These are phyloP conservation scores for Noctilio leporinus DNA, from an alignment of 2,113 vertebrate genomes.

Conservation along the genomic window DNA sequence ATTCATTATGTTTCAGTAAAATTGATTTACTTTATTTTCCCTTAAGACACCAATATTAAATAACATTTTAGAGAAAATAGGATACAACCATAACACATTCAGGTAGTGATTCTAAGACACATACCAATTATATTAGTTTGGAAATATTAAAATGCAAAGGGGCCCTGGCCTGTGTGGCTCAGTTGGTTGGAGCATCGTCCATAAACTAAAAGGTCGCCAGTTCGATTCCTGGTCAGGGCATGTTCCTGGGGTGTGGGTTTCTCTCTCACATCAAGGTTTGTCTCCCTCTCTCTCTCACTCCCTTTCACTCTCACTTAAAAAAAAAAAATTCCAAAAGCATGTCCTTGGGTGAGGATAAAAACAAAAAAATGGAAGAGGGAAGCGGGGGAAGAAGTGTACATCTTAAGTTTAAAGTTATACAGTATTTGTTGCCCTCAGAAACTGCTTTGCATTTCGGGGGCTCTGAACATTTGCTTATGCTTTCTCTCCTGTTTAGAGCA, in stretches of 20 bases:
- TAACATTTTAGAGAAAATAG: not conserved
- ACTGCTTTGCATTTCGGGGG: not conserved
- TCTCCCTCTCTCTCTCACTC: too few species aligned
- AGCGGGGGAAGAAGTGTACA: not conserved
- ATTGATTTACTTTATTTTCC: constrained; percentile 7
- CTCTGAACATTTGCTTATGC: not conserved
- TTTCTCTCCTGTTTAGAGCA: not conserved
- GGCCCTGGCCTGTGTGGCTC: too few species aligned
- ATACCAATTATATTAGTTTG: not conserved
- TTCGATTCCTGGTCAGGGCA: too few species aligned
- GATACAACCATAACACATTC: not conserved
- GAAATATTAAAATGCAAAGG: not conserved
- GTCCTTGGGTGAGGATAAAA: not conserved
- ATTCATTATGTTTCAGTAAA: not conserved
- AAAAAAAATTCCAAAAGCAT: too few species aligned
- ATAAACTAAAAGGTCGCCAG: too few species aligned
- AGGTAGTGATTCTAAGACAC: not conserved
- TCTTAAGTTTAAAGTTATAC: not conserved
- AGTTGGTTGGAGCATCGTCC: too few species aligned
- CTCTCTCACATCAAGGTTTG: too few species aligned
- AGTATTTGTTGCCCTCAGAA: not conserved
- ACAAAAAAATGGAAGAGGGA: not conserved
- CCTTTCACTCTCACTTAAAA: too few species aligned
- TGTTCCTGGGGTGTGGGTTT: too few species aligned
- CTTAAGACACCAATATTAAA: not conserved